A percentile compares a stretch with the other conserved stretches of the same genome.
Evolutionary conservation across 2,113 vertebrate genomes (phyloP).

Genomic region (Monopterus albus): DNA sequence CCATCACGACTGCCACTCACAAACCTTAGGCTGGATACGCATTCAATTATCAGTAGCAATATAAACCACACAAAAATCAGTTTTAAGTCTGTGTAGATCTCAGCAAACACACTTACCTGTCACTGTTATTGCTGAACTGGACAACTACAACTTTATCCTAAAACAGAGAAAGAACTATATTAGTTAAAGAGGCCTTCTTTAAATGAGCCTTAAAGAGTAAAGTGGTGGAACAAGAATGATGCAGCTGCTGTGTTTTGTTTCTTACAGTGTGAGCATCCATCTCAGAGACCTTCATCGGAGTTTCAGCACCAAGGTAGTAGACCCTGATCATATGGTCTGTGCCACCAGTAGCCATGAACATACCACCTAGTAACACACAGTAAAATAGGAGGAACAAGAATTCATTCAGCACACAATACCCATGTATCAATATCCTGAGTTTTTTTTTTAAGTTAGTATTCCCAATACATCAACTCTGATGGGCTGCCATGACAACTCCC

Average conservation of each 20-base stretch:
- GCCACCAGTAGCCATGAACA: conserved; percentile 97
- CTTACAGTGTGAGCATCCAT: conserved; percentile 94
- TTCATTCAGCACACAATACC: neutral
- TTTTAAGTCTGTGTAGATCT: neutral
- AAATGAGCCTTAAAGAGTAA: neutral
- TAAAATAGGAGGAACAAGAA: neutral
- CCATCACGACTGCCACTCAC: conserved; percentile 98
- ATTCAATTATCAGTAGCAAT: neutral
- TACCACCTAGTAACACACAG: conserved; percentile 86
- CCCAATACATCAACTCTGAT: neutral
- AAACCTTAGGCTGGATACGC: conserved; percentile 87
- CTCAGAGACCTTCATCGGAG: conserved; percentile 94
- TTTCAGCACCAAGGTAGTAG: conserved; percentile 94
- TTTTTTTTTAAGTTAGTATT: too few relatives aligned
- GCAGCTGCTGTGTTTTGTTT: neutral
- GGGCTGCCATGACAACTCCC: neutral
- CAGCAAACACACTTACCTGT: conserved; percentile 85
- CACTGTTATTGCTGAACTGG: conserved; percentile 96
- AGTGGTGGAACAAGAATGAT: neutral
- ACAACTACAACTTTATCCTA: conserved; percentile 98
- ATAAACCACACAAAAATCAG: neutral
- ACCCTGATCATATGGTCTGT: conserved; percentile 97
- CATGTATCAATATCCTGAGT: too few relatives aligned
- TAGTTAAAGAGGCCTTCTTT: neutral
- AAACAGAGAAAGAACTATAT: conserved; percentile 7